phyloP scores from a whole-genome alignment of 2,113 vertebrate genomes.

The Pipa parva region DNA sequence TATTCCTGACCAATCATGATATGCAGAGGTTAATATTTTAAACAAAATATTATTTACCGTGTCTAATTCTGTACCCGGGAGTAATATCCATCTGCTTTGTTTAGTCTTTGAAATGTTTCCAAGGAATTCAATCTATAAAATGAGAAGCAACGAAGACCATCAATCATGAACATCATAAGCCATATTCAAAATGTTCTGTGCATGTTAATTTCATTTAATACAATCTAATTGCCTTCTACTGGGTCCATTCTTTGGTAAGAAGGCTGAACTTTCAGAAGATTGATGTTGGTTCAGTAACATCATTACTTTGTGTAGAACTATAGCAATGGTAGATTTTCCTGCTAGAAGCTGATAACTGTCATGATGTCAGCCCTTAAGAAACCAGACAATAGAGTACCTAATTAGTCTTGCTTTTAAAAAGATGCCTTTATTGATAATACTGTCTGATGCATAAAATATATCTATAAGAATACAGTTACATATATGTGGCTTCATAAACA shows the following conservation, averaged over 20 bases:
- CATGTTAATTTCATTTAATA: conserved; percentile 42
- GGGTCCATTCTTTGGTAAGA: conserved; percentile 21
- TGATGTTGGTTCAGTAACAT: conserved; percentile 29
- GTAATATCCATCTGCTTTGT: conserved; percentile 4
- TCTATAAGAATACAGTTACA: too few relatives aligned
- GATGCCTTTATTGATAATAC: too few relatives aligned
- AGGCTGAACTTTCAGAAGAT: conserved; percentile 25
- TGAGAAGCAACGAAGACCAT: conserved; percentile 27
- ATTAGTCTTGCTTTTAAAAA: too few relatives aligned
- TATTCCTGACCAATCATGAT: background rate
- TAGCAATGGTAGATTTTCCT: conserved; percentile 5
- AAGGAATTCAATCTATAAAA: conserved; percentile 40
- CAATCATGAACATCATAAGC: conserved; percentile 31
- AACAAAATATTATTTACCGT: background rate
- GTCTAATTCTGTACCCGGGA: background rate
- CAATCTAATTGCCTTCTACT: conserved; percentile 39
- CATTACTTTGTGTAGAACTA: conserved; percentile 19
- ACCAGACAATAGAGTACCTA: background rate
- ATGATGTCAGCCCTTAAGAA: background rate
- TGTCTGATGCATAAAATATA: too few relatives aligned
- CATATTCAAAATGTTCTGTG: conserved; percentile 37
- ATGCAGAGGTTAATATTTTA: conserved; percentile 17
- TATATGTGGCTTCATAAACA: too few relatives aligned
- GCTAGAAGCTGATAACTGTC: background rate
- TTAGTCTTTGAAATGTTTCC: conserved; percentile 32